Evolutionary conservation across 2,888 invertebrate species (phyloP), one percentile per base, ranked within the genome.

Genomic region (Drepana falcataria): DNA sequence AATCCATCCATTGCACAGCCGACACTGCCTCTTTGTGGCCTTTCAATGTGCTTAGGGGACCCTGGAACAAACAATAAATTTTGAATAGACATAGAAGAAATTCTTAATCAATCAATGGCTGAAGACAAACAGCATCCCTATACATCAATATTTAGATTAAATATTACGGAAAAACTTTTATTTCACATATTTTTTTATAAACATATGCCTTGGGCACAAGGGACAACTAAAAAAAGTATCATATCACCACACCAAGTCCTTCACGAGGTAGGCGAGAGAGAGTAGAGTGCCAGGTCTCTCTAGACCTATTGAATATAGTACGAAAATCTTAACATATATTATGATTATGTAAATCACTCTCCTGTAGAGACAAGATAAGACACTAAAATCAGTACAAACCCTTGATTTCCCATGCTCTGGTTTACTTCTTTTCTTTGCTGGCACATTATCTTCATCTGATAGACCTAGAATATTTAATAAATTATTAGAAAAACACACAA

Each of bases 21-120:
- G 97, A 96, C 33, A 99, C 94, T 9, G 95, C 96, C 84, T 99
- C 99, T 60, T 95, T 94, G 79, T 99, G 99, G 0, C 98, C 98
- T 80, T 96, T 95, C 60, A 99, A 85, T 2, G 98, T 98, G 75
- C 96, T 92, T 64, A 96, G 80, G 0, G 99, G 98, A 35, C 94
- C 94, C 95, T 96, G 72, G 0, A 79, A 69, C 48, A 54, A 48
- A 2, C 53, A 55, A 48, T 34, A 2, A 21, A 55, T 44, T 53
- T 54, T 34, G 5, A 41, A 54, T 48, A 53, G 7, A 41, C 21
- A 21, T 21, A 21, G 21, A 21, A 21, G 21, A 21, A 21, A 21
- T 21, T 21, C 21, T 21, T 21, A 21, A 21, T 21, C 21, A 21
- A 21, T 21, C 0, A 21, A 21, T 21, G 21, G 21, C 1, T 21